These are phyloP conservation scores for Pygoscelis adeliae DNA, from an alignment of 2,113 vertebrate species.

Conservation along the genomic window DNA sequence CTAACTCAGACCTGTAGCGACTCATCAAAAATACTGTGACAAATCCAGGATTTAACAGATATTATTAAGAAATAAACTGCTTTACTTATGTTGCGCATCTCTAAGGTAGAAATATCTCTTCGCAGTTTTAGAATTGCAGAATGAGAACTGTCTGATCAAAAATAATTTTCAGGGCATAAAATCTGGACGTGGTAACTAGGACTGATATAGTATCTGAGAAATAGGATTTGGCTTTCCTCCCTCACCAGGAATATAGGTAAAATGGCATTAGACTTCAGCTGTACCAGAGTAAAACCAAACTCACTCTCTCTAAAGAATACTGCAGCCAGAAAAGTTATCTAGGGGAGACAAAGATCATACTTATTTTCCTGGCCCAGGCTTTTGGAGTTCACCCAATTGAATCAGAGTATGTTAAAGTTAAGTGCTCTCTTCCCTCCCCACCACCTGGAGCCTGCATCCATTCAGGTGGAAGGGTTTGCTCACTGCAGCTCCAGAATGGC, in stretches of 20 bases:
- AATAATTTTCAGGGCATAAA: neutral
- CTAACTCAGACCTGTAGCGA: rapidly evolving
- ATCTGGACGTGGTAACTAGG: neutral
- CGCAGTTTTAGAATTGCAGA: neutral
- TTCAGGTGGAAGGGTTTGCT: neutral
- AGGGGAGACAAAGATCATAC: neutral
- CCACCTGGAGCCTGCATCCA: neutral
- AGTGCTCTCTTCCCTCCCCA: neutral
- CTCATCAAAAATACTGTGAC: neutral
- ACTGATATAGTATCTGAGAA: neutral
- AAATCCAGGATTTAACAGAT: neutral
- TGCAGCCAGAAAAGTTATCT: neutral
- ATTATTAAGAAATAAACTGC: neutral
- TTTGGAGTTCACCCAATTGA: neutral
- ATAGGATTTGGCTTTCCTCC: neutral
- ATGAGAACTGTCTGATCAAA: neutral
- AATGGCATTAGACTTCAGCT: neutral
- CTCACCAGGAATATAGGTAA: neutral
- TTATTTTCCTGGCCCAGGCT: neutral
- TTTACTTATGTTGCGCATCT: neutral
- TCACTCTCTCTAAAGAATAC: neutral
- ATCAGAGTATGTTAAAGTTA: neutral
- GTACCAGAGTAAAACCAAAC: neutral
- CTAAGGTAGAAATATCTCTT: neutral
- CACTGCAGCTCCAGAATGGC: neutral